Evolutionary conservation across 2,888 invertebrate species (phyloP).

Genomic region (Hylaea fasciaria): DNA sequence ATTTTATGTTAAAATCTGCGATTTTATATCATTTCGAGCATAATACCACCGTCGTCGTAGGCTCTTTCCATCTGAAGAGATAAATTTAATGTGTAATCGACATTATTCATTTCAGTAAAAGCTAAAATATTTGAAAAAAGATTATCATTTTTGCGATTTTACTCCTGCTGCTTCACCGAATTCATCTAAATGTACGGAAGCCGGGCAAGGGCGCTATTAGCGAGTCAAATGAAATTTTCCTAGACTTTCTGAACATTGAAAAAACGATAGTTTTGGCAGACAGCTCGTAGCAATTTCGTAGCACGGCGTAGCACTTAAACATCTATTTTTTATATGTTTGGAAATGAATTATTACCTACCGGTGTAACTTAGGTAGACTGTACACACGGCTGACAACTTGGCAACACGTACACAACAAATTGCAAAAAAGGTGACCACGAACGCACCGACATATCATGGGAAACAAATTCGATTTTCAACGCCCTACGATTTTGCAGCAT

Average conservation of each 20-base stretch:
- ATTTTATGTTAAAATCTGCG: too few relatives aligned
- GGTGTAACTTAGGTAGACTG: too few relatives aligned
- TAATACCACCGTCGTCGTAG: background rate
- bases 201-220: constrained; percentile 7
- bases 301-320: background rate
- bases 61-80: too few relatives aligned
- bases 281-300: constrained; percentile 12
- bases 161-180: background rate
- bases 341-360: background rate
- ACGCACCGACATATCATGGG: too few relatives aligned
- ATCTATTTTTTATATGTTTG: background rate
- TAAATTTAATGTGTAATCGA: background rate
- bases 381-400: too few relatives aligned
- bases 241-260: constrained; percentile 15
- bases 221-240: constrained; percentile 25
- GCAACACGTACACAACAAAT: too few relatives aligned
- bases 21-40: background rate
- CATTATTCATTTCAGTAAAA: background rate
- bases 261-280: constrained; percentile 5
- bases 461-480: too few relatives aligned
- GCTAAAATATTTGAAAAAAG: background rate
- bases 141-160: background rate
- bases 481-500: constrained; percentile 19
- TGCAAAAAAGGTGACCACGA: too few relatives aligned
- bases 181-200: constrained; percentile 10